These are phyloP conservation scores for Napeogenes sylphis DNA, from an alignment of 2,888 invertebrate genomes.

Conservation along the genomic window DNA sequence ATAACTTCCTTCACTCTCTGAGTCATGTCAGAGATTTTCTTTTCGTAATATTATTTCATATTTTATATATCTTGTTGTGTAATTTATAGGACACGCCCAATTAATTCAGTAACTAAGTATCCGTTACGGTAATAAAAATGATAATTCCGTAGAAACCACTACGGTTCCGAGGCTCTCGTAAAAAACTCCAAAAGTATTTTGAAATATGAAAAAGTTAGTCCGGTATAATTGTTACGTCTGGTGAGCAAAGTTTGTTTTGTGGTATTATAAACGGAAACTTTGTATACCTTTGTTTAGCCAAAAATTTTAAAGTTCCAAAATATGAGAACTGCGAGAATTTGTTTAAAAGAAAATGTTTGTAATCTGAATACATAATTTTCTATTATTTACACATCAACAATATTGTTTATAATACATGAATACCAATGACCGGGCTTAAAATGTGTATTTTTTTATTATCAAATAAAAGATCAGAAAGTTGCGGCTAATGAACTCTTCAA, in stretches of 20 bases:
- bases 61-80: conserved; percentile 5
- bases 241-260: conserved; percentile 2
- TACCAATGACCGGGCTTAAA: too few relatives aligned
- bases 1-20: background rate
- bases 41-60: conserved; percentile 4
- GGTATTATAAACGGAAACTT: conserved; percentile 1
- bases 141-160: conserved; percentile 43
- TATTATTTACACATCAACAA: too few relatives aligned
- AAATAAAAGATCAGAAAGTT: too few relatives aligned
- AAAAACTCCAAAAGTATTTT: conserved; percentile 11
- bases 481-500: too few relatives aligned
- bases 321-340: too few relatives aligned
- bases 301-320: background rate
- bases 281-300: background rate
- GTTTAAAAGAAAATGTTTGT: too few relatives aligned
- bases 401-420: too few relatives aligned
- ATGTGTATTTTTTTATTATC: too few relatives aligned
- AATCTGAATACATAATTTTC: too few relatives aligned
- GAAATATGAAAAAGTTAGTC: conserved; percentile 17
- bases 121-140: conserved; percentile 58
- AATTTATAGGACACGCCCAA: conserved; percentile 44
- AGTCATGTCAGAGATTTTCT: background rate
- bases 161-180: conserved; percentile 9
- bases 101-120: conserved; percentile 48
- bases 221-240: conserved; percentile 18